These are phyloP conservation scores for Arge pagana DNA, from an alignment of 2,888 invertebrate genomes.

Conservation along the genomic window DNA sequence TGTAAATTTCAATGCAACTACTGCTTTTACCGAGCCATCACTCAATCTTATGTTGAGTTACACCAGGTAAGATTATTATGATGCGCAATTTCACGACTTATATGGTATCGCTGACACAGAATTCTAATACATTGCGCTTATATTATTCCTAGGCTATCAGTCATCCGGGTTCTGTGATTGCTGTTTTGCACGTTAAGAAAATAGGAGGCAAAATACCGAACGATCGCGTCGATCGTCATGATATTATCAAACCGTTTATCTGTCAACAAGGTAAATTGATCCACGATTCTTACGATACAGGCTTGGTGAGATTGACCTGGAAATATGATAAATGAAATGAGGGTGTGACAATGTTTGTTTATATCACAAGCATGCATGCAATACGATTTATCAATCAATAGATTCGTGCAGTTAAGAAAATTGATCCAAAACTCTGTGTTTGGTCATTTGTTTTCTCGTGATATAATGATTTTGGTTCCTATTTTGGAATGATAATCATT, in stretches of 20 bases:
- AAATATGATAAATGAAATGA: too few relatives aligned
- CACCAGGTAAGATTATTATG: constrained; percentile 60
- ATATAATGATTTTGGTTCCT: too few relatives aligned
- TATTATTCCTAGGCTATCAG: constrained; percentile 31
- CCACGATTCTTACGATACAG: too few relatives aligned
- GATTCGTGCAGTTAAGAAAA: too few relatives aligned
- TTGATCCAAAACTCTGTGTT: too few relatives aligned
- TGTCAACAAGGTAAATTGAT: constrained; percentile 49
- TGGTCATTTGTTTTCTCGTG: too few relatives aligned
- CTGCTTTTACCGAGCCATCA: constrained; percentile 71
- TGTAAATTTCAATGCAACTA: constrained; percentile 68
- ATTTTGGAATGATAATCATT: too few relatives aligned
- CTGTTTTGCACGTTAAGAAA: constrained; percentile 32
- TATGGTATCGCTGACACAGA: neutral
- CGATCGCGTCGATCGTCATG: constrained; percentile 41
- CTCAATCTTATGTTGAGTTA: constrained; percentile 65
- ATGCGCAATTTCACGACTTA: neutral
- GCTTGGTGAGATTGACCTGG: too few relatives aligned
- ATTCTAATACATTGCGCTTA: neutral
- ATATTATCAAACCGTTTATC: constrained; percentile 46
- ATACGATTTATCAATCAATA: too few relatives aligned
- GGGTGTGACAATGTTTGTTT: too few relatives aligned
- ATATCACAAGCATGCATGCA: too few relatives aligned
- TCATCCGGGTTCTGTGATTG: constrained; percentile 33
- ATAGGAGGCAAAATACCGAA: constrained; percentile 31